phyloP scores from a whole-genome alignment of 1,140 invertebrate species.

The Hycleus phaleratus region DNA sequence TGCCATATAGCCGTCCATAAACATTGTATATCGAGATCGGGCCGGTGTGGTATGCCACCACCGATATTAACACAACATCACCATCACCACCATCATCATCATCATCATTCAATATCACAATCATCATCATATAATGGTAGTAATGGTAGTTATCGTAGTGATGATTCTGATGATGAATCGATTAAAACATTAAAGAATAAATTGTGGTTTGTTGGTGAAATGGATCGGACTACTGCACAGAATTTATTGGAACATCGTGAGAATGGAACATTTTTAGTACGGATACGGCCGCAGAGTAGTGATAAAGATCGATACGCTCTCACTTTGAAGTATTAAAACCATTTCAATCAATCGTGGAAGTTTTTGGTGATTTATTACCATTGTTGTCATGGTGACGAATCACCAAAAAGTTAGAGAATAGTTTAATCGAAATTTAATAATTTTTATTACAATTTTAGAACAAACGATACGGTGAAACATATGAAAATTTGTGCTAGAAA shows the following conservation, averaged over 20 bases:
- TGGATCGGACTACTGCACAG: slow-evolving; percentile 78
- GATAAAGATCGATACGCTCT: slow-evolving; percentile 66
- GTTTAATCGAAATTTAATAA: neutral
- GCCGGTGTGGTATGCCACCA: slow-evolving; percentile 54
- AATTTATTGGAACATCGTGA: slow-evolving; percentile 65
- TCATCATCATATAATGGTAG: too few species aligned
- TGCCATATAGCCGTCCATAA: slow-evolving; percentile 69
- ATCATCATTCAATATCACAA: neutral
- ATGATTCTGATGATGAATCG: too few species aligned
- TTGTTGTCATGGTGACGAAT: too few species aligned
- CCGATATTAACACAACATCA: too few species aligned
- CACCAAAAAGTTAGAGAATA: slow-evolving; percentile 28
- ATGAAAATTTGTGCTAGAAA: slow-evolving; percentile 70
- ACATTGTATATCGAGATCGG: slow-evolving; percentile 65
- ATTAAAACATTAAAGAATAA: slow-evolving; percentile 17
- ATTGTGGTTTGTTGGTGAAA: slow-evolving; percentile 72
- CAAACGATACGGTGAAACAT: slow-evolving; percentile 78
- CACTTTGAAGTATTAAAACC: slow-evolving; percentile 65
- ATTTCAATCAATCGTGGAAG: too few species aligned
- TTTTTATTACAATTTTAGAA: slow-evolving; percentile 48
- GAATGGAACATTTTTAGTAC: slow-evolving; percentile 82
- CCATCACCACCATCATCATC: neutral
- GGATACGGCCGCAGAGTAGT: slow-evolving; percentile 61
- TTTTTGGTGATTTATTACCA: too few species aligned
- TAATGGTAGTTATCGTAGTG: too few species aligned